Evolutionary conservation across 2,888 invertebrate species (phyloP), one percentile per base, ranked within the genome.

Genomic region (Amiota minor): DNA sequence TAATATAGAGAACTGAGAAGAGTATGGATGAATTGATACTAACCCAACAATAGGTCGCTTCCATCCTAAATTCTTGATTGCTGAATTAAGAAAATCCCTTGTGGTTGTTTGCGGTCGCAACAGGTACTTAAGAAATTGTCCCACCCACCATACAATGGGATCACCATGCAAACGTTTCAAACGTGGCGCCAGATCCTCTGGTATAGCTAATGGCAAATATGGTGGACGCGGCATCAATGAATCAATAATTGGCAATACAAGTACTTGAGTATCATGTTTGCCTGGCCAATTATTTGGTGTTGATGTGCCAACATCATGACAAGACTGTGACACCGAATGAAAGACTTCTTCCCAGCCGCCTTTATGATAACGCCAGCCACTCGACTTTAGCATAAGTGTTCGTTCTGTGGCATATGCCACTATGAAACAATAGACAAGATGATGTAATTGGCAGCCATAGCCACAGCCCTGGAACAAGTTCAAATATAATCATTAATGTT

Each of bases 391-490:
- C 80, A 99, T 95, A 75, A 99, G 90, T 0, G 98, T 98, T 70
- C 99, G 91, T 87, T 97, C 94, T 0, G 97, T 97, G 0, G 97
- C 98, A 89, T 98, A 98, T 1, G 98, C 98, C 80, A 98, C 95
- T 87, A 98, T 94, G 81, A 99, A 94, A 89, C 99, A 99, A 90
- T 99, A 99, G 12, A 96, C 96, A 71, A 96, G 95, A 90, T 99
- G 99, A 91, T 99, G 99, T 18, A 99, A 91, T 90, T 99, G 99
- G 88, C 99, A 99, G 12, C 99, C 99, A 90, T 97, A 99, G 14
- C 99, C 99, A 90, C 99, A 99, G 70, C 98, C 98, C 94, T 94
- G 88, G 23, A 73, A 23, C 11, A 47, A 53, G 47, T 55, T 9
- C 46, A 18, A n/a, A 61, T 14, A 50, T 16, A 3, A 53, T 20